Evolutionary conservation across 2,113 vertebrate genomes (phyloP), one percentile per base, ranked within the genome.

Genomic region (Gadus chalcogrammus): DNA sequence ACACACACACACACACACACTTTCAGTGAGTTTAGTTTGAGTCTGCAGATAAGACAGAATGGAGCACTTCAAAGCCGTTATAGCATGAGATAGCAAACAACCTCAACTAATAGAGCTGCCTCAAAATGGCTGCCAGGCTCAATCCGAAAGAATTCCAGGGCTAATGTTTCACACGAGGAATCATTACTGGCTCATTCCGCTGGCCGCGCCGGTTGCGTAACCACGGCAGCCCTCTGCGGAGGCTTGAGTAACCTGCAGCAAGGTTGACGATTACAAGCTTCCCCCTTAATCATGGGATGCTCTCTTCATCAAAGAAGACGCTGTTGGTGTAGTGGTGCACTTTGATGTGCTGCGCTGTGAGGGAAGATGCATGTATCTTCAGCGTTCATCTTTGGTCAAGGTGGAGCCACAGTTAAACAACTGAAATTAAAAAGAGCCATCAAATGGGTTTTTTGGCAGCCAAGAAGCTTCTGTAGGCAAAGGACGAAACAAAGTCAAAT

Each of bases 1-100:
- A 61, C 58, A 48, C 59, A 61, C 48, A 65, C 53, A 68, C 52
- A 42, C 0, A 18, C 67, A 67, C 53, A 68, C 15, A 86, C 88
- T 87, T 3, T 56, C 84, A 80, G 86, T 79, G 27, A 80, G 82
- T 72, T 15, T 24, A 74, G 79, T 80, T 83, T 76, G 42, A 75
- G 79, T 72, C 74, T 75, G 76, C 85, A 88, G 88, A 89, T 90
- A 88, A 88, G 81, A 87, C 84, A 71, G 85, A 87, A 84, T 27
- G 61, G 61, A 82, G 68, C 75, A 87, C 87, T 88, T 90, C 87
- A 90, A 88, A 89, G 87, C 67, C 67, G 71, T 38, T 77, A 88
- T 87, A 84, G 76, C 84, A 70, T 59, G 53, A 84, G 86, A 89
- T 87, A 85, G 81, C 85, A 84, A 80, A 79, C 79, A 79, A 77